These are phyloP conservation scores for Plectus sambesii DNA, from an alignment of 1,140 invertebrate species.

Conservation along the genomic window DNA sequence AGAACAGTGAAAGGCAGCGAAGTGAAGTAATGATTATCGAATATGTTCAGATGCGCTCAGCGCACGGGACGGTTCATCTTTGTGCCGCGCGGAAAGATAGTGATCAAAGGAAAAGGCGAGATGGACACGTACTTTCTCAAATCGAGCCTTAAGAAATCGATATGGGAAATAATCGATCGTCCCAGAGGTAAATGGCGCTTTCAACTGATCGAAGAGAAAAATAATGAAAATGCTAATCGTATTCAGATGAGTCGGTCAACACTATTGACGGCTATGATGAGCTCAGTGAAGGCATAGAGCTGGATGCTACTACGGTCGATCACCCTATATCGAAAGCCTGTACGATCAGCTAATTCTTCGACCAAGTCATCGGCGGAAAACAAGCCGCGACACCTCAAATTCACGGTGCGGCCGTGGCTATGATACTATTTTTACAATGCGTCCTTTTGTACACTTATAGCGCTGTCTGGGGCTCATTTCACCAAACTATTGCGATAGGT, in stretches of 20 bases:
- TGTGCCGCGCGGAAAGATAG: conserved; percentile 36
- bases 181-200: conserved; percentile 21
- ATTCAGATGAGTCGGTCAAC: conserved; percentile 38
- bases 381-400: too few relatives aligned
- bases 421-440: too few relatives aligned
- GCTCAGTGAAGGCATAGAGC: conserved; percentile 29
- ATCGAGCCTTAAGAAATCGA: conserved; percentile 35
- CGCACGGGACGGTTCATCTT: conserved; percentile 41
- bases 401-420: too few relatives aligned
- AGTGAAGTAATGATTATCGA: too few relatives aligned
- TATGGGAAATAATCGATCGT: conserved; percentile 41
- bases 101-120: conserved; percentile 42
- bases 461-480: too few relatives aligned
- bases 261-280: conserved; percentile 43
- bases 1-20: too few relatives aligned
- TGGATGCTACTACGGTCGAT: too few relatives aligned
- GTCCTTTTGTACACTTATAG: too few relatives aligned
- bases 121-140: conserved; percentile 40
- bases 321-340: too few relatives aligned
- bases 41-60: conserved; percentile 27
- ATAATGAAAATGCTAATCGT: conserved; percentile 9
- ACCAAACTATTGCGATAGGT: too few relatives aligned
- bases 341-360: too few relatives aligned
- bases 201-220: conserved; percentile 2
- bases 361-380: too few relatives aligned